Percentiles rank a stretch among this genome's conserved stretches.
phyloP scores from a whole-genome alignment of 1,140 invertebrate species.

The Neoseiulus cucumeris region DNA sequence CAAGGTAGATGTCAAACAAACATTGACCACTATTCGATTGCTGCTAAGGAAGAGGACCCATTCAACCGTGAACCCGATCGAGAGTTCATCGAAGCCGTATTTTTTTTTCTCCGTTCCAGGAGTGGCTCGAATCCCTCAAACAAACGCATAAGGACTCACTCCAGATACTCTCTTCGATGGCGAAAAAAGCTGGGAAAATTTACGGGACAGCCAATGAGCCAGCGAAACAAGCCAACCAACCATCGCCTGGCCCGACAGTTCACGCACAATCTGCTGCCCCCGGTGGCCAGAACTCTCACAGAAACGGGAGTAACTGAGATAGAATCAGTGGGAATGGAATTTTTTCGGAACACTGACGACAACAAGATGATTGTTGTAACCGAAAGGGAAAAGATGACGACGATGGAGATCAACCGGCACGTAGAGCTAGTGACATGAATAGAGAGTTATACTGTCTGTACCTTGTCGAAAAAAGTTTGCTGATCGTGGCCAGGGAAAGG shows the following conservation, averaged over 20 bases:
- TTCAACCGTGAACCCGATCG: too few species aligned
- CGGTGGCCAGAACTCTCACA: background rate
- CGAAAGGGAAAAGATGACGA: too few species aligned
- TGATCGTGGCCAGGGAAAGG: too few species aligned
- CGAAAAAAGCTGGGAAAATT: conserved; percentile 86
- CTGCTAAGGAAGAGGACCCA: too few species aligned
- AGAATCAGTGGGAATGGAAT: background rate
- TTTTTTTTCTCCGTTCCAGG: conserved; percentile 44
- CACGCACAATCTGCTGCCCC: background rate
- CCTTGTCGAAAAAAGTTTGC: too few species aligned
- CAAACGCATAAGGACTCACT: conserved; percentile 76
- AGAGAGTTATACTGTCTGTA: too few species aligned
- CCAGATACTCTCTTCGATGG: conserved; percentile 77
- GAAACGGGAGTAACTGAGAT: background rate
- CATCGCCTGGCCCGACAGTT: background rate
- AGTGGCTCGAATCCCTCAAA: conserved; percentile 73
- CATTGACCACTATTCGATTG: too few species aligned
- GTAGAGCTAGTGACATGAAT: too few species aligned
- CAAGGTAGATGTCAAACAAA: background rate
- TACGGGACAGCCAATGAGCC: conserved; percentile 48
- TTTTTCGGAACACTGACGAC: background rate
- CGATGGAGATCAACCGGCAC: too few species aligned
- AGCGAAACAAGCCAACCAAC: background rate
- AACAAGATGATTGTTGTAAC: background rate
- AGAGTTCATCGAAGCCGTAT: too few species aligned